Base-by-base conservation (phyloP, 37 sponge, comb jelly and placozoan species). In the Hexactinellida sp. region DNA sequence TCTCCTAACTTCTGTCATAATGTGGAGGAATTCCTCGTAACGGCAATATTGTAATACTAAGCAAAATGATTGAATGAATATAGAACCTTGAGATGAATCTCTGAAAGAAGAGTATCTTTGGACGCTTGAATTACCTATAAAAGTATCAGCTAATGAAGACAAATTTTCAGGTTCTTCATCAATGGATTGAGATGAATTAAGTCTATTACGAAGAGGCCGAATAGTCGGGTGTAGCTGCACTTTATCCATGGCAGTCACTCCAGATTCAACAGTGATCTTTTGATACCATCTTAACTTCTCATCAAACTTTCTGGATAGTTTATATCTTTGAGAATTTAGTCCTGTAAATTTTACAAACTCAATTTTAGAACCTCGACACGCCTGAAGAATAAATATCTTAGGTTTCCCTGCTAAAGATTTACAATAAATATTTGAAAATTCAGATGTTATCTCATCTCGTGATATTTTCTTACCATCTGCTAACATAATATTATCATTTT, bases 1-100 rank as follows among this genome's bases (percentile, higher is more conserved):
- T 23, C 76, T 23, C 13, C 76, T 63, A 1, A 63, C 76, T n/a
- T 63, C 76, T 25, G 76, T 63, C 76, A 63, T 63, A 21, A 63
- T 63, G 30, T 63, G 76, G 19, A 63, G 3, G 34, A 63, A 63
- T 63, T 63, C 76, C 13, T 63, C 76, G 13, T 63, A 63, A 3
- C 76, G 76, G 34, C 76, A 63, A 63, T 63, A 63, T 28, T n/a
- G 76, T 63, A 63, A n/a, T 25, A 63, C 76, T 63, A 63, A 63
- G 13, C 76, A 63, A 63, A 63, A 63, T 25, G 76, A 63, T 28
- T 63, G 76, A 63, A 63, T 63, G 30, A 63, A 63, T 63, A 63
- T 63, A 5, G 76, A 63, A 63, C 76, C 76, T 32, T 63, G 21
- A 28, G 76, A 10, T 21, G 76, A 21, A n/a, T 63, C 5, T n/a